These are phyloP conservation scores for Amphipoea lucens DNA, from an alignment of 2,888 invertebrate species.

Conservation along the genomic window DNA sequence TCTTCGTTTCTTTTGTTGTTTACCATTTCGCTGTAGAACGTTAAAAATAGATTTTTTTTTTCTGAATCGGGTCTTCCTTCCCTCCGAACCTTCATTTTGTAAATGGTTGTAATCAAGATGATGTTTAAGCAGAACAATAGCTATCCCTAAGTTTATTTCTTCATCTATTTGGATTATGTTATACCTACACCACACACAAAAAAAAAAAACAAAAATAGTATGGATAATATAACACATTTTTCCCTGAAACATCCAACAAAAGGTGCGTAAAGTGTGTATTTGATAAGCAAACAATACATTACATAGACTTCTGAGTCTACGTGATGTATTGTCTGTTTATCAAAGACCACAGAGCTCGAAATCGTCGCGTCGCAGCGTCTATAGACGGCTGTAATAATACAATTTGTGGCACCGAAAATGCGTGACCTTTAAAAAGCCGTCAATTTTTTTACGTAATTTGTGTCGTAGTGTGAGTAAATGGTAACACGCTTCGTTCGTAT, in stretches of 20 bases:
- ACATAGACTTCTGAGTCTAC: neutral
- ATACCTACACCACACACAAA: no score
- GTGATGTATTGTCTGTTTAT: neutral
- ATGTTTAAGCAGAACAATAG: neutral
- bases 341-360: neutral
- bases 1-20: neutral
- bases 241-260: slow-evolving; percentile 24
- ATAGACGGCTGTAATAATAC: neutral
- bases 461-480: neutral
- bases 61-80: neutral
- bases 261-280: slow-evolving; percentile 35
- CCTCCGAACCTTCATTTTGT: neutral
- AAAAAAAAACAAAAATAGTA: neutral
- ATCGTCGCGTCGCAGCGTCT: neutral
- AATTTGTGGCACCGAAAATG: neutral
- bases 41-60: neutral
- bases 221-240: neutral
- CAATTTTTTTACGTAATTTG: neutral
- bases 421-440: neutral
- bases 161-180: neutral
- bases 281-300: slow-evolving; percentile 40
- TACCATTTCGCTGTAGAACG: neutral
- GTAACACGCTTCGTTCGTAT: no score
- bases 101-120: neutral
- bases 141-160: neutral